phyloP scores from a whole-genome alignment of 2,797 vertebrate species.

The Simalia tracyae region DNA sequence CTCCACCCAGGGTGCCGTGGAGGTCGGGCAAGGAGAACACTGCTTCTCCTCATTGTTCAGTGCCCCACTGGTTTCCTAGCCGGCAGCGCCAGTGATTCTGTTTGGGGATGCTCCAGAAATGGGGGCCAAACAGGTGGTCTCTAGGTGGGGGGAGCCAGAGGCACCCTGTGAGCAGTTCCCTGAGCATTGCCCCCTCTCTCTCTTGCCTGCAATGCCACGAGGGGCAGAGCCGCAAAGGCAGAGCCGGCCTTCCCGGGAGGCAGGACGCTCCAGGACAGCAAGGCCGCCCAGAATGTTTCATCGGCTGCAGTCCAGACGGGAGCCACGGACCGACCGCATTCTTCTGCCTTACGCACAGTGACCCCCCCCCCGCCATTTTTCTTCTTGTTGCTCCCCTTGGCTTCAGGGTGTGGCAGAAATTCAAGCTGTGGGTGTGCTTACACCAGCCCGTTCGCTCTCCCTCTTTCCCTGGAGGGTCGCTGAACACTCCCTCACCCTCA shows the following conservation, averaged over 20 bases:
- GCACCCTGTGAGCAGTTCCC: not conserved
- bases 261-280: not conserved
- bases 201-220: not conserved
- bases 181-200: not conserved
- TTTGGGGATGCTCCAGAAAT: not conserved
- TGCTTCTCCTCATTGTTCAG: not conserved
- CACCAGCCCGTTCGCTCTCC: not conserved
- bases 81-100: not conserved
- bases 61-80: not conserved
- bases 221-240: no score
- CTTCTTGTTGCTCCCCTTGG: no score
- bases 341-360: not conserved
- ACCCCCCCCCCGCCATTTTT: fast-evolving
- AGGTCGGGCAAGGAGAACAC: not conserved
- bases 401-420: not conserved
- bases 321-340: not conserved
- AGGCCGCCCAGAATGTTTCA: not conserved
- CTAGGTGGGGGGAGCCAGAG: not conserved
- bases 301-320: not conserved
- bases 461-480: fast-evolving
- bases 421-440: no score
- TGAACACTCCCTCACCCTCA: not conserved
- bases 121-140: not conserved
- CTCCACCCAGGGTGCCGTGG: not conserved
- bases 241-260: no score